Percentiles rank a stretch among this genome's conserved stretches.
Conservation (phyloP, 1,140 invertebrate genomes). For the Berghia stephanieae region DNA sequence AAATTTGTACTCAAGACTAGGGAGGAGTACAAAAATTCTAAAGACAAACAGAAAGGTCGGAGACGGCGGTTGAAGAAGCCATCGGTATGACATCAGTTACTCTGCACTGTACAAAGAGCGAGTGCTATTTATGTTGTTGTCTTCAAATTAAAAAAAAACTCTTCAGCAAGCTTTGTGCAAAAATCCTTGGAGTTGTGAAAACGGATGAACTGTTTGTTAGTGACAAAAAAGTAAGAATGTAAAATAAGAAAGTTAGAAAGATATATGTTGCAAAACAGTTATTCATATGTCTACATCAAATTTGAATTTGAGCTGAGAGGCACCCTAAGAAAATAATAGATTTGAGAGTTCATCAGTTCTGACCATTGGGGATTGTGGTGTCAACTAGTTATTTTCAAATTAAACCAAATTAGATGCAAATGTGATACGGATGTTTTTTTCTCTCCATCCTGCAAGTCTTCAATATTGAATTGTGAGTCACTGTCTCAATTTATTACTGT, state of each 20-base stretch:
- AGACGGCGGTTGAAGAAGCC: constrained; percentile 40
- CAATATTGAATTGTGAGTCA: too few species aligned
- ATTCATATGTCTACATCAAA: too few species aligned
- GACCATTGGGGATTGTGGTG: too few species aligned
- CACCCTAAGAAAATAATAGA: too few species aligned
- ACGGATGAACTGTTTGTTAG: not conserved
- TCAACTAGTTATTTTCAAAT: too few species aligned
- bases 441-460: too few species aligned
- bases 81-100: constrained; percentile 25
- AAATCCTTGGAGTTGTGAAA: not conserved
- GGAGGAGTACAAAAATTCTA: constrained; percentile 42
- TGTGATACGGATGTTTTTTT: too few species aligned
- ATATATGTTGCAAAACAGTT: too few species aligned
- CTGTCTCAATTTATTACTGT: too few species aligned
- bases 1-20: constrained; percentile 78
- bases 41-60: constrained; percentile 41
- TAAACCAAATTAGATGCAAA: too few species aligned
- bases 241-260: not conserved
- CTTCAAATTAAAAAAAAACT: not conserved
- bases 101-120: not conserved
- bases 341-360: too few species aligned
- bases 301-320: too few species aligned
- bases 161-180: constrained; percentile 6
- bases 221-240: not conserved
- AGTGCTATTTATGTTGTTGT: constrained; percentile 3